Percentiles rank a stretch among this genome's conserved stretches.
These are phyloP conservation scores for Solea solea DNA, from an alignment of 2,113 vertebrate species.

Conservation along the genomic window DNA sequence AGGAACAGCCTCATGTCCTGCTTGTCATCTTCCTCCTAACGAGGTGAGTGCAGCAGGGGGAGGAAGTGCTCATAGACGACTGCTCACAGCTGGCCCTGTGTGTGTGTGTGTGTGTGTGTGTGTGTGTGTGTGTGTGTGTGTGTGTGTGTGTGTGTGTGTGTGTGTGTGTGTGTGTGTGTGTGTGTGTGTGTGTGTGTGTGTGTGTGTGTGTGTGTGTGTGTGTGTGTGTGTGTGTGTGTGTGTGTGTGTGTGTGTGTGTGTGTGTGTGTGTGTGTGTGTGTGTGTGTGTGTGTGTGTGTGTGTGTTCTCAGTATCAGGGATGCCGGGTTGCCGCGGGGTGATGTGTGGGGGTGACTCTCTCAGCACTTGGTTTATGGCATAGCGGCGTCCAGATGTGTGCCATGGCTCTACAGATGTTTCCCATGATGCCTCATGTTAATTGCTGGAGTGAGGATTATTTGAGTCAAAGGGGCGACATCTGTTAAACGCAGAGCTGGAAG, in stretches of 20 bases:
- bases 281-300: not conserved
- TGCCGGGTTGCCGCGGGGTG: slow-evolving; percentile 12
- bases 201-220: slow-evolving; percentile 1
- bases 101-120: not conserved
- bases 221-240: not conserved
- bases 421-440: slow-evolving; percentile 68
- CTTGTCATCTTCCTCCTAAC: slow-evolving; percentile 71
- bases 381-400: slow-evolving; percentile 70
- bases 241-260: slow-evolving; percentile 1
- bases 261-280: not conserved
- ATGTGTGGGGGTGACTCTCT: slow-evolving; percentile 13
- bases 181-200: slow-evolving; percentile 7
- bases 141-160: not conserved
- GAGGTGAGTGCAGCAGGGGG: slow-evolving; percentile 56
- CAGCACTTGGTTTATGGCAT: slow-evolving; percentile 43
- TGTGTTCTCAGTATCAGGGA: slow-evolving; percentile 10
- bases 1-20: slow-evolving; percentile 54
- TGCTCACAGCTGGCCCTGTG: slow-evolving; percentile 54
- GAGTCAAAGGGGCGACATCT: slow-evolving; percentile 55
- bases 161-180: not conserved
- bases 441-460: slow-evolving; percentile 62
- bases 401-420: slow-evolving; percentile 69
- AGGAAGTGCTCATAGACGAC: slow-evolving; percentile 52
- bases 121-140: slow-evolving; percentile 8
- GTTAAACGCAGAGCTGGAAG: slow-evolving; percentile 46